These are phyloP conservation scores for Marronus borbonicus DNA, from an alignment of 2,888 invertebrate genomes.

Conservation along the genomic window DNA sequence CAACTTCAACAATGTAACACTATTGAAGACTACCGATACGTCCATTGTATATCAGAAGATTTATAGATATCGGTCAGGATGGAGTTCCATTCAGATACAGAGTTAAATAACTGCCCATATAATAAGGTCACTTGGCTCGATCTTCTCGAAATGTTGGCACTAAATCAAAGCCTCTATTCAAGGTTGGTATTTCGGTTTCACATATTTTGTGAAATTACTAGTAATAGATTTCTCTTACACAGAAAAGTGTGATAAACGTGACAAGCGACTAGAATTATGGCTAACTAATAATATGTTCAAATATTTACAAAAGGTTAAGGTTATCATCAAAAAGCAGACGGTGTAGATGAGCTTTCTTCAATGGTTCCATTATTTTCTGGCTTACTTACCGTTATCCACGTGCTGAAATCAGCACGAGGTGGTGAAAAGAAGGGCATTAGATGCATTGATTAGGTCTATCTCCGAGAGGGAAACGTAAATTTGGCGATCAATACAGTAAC, in stretches of 20 bases:
- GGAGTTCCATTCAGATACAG: slow-evolving; percentile 27
- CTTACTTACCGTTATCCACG: no score
- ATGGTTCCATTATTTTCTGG: no score
- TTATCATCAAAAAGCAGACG: no score
- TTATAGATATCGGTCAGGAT: slow-evolving; percentile 27
- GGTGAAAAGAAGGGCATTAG: no score
- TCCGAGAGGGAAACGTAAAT: no score
- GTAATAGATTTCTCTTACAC: not conserved
- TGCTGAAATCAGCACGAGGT: no score
- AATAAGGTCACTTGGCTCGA: slow-evolving; percentile 46
- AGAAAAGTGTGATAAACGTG: not conserved
- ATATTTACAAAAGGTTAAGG: no score
- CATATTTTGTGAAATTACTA: not conserved
- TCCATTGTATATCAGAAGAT: not conserved
- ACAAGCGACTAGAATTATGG: no score
- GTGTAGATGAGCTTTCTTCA: no score
- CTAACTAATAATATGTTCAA: no score
- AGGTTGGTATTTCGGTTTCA: slow-evolving; percentile 22
- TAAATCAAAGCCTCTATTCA: slow-evolving; percentile 30
- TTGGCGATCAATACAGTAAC: no score
- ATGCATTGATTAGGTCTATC: no score
- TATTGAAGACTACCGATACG: not conserved
- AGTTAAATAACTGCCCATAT: slow-evolving; percentile 37
- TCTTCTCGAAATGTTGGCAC: slow-evolving; percentile 34
- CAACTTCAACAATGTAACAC: not conserved